Base-by-base conservation (phyloP, 2,888 invertebrate genomes). In the Aphrophora alni region DNA sequence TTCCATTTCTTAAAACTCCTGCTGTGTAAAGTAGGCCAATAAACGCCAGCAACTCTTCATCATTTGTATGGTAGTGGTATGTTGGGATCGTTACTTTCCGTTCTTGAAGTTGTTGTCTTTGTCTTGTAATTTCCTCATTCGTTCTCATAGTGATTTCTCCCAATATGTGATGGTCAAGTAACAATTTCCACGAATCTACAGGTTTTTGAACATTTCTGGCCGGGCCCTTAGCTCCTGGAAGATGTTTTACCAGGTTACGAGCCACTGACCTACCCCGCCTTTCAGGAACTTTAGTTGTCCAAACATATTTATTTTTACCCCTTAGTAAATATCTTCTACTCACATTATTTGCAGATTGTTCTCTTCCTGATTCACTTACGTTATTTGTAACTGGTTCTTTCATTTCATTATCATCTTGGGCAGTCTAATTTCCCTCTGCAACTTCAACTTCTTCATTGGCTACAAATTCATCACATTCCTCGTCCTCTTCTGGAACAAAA, bases 161-260 rank as follows among this genome's bases (percentile, higher is more conserved):
- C 26, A 72, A 72, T 25, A 72, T 72, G 24, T 21, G 21, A 72
- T 72, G n/a, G 38, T 72, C 28, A 72, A 72, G 38, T 38, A 72
- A 72, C 72, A 72, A 72, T 72, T 72, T 72, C 33, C 72, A 72
- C 21, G 25, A 14, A 33, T 72, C 71, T 28, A 71, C 33, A 28
- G 71, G 71, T 71, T 27, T 71, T 71, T 4, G 27, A 25, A 71
- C 24, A 71, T 71, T 26, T 71, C 71, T 71, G 27, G 71, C 71
- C 33, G 26, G 28, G 17, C 71, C 71, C n/a, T 71, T 74, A 38
- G 74, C 38, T 68, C 14, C 68, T 68, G 68, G 68, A 68, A 68
- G 68, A 68, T 68, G 68, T 68, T 68, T 68, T 68, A 68, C 68
- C 68, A 68, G 68, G 68, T 68, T 68, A 68, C 68, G 68, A 68